Evolutionary conservation across 2,888 invertebrate species (phyloP).

Genomic region (Gnatocerus cornutus): DNA sequence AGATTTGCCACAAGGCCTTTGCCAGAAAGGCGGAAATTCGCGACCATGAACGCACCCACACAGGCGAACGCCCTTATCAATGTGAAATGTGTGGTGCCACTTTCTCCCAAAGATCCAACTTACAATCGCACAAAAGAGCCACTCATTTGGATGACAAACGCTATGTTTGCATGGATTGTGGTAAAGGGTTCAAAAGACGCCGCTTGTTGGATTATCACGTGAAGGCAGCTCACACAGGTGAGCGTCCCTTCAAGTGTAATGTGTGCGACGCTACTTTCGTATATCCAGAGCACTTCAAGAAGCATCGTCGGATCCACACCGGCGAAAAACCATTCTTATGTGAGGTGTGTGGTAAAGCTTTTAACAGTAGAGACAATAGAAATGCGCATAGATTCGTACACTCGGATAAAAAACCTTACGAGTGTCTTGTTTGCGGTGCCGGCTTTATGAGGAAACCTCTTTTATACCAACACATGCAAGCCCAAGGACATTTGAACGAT

Average conservation of each 20-base stretch:
- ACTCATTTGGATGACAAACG: conserved; percentile 86
- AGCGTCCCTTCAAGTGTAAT: conserved; percentile 83
- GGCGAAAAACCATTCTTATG: conserved; percentile 85
- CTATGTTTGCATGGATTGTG: conserved; percentile 81
- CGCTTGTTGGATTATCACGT: conserved; percentile 87
- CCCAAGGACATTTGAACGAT: conserved; percentile 83
- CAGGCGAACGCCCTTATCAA: conserved; percentile 85
- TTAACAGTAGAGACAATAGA: conserved; percentile 88
- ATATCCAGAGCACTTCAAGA: conserved; percentile 88
- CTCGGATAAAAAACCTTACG: conserved; percentile 90
- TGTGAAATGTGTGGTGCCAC: conserved; percentile 86
- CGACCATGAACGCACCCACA: conserved; percentile 88
- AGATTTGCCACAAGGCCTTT: conserved; percentile 83
- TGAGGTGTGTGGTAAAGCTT: conserved; percentile 84
- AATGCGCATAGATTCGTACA: conserved; percentile 90
- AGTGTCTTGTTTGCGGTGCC: conserved; percentile 85
- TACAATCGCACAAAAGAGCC: conserved; percentile 85
- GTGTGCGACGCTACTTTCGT: conserved; percentile 86
- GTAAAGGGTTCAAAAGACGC: conserved; percentile 82
- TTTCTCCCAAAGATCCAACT: conserved; percentile 87
- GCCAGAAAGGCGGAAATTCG: conserved; percentile 84
- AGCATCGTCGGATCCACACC: conserved; percentile 85
- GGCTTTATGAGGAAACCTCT: conserved; percentile 90
- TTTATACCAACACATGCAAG: conserved; percentile 84
- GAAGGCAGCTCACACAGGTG: conserved; percentile 86